A percentile compares a stretch with the other conserved stretches of the same genome.
Conservation (phyloP, 2,113 vertebrate species). For the Phaethon lepturus region DNA sequence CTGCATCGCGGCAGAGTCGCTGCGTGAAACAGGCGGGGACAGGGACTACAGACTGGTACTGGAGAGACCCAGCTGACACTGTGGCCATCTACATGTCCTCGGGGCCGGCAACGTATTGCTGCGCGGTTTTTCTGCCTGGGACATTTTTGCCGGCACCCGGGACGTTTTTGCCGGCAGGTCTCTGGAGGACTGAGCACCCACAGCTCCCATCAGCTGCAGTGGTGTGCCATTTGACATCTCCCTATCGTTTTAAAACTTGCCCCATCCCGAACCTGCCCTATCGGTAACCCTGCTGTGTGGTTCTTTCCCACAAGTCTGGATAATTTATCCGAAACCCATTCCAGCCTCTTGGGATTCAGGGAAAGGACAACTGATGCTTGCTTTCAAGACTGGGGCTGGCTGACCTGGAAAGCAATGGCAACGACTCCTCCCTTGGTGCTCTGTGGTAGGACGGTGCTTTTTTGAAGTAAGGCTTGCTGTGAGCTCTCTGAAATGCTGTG, state of each 20-base stretch:
- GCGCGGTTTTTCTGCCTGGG: neutral
- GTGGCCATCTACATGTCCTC: fast-evolving
- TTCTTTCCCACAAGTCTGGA: neutral
- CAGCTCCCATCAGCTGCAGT: neutral
- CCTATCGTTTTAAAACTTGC: neutral
- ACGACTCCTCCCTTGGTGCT: neutral
- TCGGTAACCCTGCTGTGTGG: neutral
- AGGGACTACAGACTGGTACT: neutral
- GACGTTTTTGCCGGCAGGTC: neutral
- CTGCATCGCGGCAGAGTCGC: neutral
- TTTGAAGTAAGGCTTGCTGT: neutral
- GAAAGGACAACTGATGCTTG: neutral
- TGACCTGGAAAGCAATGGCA: neutral
- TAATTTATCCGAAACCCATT: neutral
- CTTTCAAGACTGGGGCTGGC: neutral
- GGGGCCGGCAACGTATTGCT: fast-evolving
- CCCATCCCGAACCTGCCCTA: neutral
- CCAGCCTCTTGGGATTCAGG: neutral
- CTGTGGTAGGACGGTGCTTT: fast-evolving
- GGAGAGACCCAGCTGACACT: neutral
- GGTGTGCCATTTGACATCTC: neutral
- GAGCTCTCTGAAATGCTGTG: neutral
- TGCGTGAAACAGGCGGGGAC: fast-evolving
- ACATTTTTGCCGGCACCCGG: no score
- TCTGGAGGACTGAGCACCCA: neutral